These are phyloP conservation scores for Lysiphlebus fabarum DNA, from an alignment of 1,140 invertebrate species.

Conservation along the genomic window DNA sequence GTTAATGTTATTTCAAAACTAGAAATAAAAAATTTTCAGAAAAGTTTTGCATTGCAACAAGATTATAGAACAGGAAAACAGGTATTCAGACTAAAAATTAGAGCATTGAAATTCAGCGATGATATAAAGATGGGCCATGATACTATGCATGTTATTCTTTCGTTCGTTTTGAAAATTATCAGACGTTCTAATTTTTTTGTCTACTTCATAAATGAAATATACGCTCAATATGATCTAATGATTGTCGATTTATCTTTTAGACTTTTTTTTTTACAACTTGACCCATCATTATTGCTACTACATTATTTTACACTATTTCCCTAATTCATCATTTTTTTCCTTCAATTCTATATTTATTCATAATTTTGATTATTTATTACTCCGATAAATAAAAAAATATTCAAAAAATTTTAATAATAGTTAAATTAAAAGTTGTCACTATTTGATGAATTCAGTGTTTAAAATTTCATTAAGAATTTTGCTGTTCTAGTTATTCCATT, in stretches of 20 bases:
- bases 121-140: not conserved
- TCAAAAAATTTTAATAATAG: constrained; percentile 6
- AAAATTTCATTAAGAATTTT: constrained; percentile 19
- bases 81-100: too few relatives aligned
- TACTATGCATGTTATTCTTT: constrained; percentile 14
- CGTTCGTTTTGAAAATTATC: constrained; percentile 17
- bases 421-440: constrained; percentile 16
- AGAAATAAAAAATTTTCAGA: too few relatives aligned
- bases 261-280: not conserved
- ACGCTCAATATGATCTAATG: constrained; percentile 11
- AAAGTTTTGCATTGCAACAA: too few relatives aligned
- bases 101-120: too few relatives aligned
- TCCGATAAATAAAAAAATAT: not conserved
- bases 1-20: too few relatives aligned
- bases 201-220: constrained; percentile 1
- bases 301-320: too few relatives aligned
- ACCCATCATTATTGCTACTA: too few relatives aligned
- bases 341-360: too few relatives aligned
- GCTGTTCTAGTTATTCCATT: constrained; percentile 19
- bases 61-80: too few relatives aligned
- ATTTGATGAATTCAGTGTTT: constrained; percentile 3
- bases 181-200: not conserved
- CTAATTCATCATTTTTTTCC: too few relatives aligned
- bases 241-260: not conserved
- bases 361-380: too few relatives aligned